phyloP scores from a whole-genome alignment of 2,888 invertebrate genomes.

The Lasius platythorax region DNA sequence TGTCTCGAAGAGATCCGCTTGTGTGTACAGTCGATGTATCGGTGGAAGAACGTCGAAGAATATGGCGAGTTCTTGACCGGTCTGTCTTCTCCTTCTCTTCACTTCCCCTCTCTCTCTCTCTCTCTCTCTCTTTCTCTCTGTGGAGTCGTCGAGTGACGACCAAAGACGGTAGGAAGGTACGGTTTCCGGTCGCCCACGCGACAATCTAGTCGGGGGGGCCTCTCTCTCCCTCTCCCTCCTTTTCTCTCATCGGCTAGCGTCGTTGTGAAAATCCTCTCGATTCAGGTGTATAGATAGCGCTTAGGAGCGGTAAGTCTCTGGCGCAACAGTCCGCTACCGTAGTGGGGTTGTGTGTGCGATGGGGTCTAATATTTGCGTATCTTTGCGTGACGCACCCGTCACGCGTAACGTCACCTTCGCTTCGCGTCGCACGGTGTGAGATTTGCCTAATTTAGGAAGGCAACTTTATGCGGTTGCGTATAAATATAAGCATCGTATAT shows the following conservation, averaged over 20 bases:
- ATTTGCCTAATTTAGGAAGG: slow-evolving; percentile 16
- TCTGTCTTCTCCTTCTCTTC: slow-evolving; percentile 70
- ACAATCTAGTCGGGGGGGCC: slow-evolving; percentile 79
- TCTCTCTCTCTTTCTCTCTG: slow-evolving; percentile 43
- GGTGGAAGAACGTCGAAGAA: slow-evolving; percentile 74
- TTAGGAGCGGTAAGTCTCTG: slow-evolving; percentile 75
- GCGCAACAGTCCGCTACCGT: slow-evolving; percentile 73
- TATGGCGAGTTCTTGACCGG: slow-evolving; percentile 75
- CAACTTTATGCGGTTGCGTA: neutral
- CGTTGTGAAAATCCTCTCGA: slow-evolving; percentile 82
- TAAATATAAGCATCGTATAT: neutral
- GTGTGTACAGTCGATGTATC: slow-evolving; percentile 42
- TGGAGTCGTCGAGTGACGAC: slow-evolving; percentile 75
- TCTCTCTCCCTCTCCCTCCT: slow-evolving; percentile 20
- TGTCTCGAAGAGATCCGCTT: slow-evolving; percentile 22
- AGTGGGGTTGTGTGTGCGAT: slow-evolving; percentile 47
- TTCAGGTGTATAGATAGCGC: slow-evolving; percentile 78
- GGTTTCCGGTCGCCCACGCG: slow-evolving; percentile 86
- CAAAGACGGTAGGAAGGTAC: slow-evolving; percentile 88
- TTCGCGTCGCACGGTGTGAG: neutral
- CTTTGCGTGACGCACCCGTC: slow-evolving; percentile 23
- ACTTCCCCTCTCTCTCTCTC: slow-evolving; percentile 41
- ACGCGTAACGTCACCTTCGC: slow-evolving; percentile 5
- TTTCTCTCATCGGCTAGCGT: slow-evolving; percentile 64
- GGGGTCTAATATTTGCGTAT: slow-evolving; percentile 55